phyloP scores from a whole-genome alignment of 2,797 vertebrate genomes.

The Leucoraja ocellata region DNA sequence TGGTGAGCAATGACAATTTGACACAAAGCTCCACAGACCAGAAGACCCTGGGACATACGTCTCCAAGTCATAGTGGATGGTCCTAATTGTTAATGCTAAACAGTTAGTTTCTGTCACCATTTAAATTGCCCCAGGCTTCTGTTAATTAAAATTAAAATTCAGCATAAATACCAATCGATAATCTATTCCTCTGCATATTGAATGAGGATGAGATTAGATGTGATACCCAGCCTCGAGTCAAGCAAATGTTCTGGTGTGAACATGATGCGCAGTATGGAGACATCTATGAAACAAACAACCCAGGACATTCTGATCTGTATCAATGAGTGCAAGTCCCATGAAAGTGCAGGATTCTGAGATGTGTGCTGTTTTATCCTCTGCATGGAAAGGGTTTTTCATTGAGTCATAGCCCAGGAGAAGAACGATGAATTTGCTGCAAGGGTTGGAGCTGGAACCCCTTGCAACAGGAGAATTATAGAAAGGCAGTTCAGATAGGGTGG shows the following conservation, averaged over 20 bases:
- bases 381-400: neutral
- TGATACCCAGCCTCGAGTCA: neutral
- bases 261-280: too few relatives aligned
- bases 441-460: neutral
- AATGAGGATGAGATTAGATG: neutral
- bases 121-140: neutral
- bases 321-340: too few relatives aligned
- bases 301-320: too few relatives aligned
- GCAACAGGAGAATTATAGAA: neutral
- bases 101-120: neutral
- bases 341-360: too few relatives aligned
- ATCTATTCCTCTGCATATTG: neutral
- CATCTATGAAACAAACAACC: too few relatives aligned
- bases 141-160: neutral
- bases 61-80: neutral
- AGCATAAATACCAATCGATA: neutral
- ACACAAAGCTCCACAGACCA: neutral
- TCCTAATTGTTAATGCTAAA: neutral
- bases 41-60: neutral
- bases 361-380: neutral
- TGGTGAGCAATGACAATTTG: neutral
- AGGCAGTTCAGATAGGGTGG: neutral
- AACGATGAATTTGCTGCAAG: neutral
- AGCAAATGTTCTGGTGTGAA: neutral
- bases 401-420: neutral